These are phyloP conservation scores for Otocyon megalotis DNA, from an alignment of 2,113 vertebrate genomes.

Conservation along the genomic window DNA sequence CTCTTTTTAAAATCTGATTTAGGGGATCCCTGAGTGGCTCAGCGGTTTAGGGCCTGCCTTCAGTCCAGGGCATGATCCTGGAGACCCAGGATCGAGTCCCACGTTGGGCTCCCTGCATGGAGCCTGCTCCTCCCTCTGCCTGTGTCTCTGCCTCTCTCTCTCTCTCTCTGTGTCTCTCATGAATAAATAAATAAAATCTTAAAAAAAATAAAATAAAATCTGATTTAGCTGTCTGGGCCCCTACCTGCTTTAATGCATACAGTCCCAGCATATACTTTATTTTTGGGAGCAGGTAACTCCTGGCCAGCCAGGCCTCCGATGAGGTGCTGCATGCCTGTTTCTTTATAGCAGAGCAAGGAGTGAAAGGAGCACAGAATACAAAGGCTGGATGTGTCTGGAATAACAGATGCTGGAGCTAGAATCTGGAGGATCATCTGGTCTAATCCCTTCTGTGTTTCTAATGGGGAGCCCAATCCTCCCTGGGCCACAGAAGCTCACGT, in stretches of 20 bases:
- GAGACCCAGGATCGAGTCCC: no score
- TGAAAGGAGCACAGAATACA: neutral
- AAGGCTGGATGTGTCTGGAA: neutral
- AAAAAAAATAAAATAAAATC: neutral
- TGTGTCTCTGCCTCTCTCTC: no score
- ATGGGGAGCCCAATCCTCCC: neutral
- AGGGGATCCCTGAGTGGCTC: no score
- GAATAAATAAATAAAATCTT: no score
- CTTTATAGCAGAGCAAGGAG: neutral
- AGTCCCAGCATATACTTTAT: neutral
- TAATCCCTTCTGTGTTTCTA: neutral
- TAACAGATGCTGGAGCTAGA: neutral
- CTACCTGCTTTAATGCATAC: neutral
- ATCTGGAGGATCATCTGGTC: neutral
- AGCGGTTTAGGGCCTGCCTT: no score
- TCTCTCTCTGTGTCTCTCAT: no score
- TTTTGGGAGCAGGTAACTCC: neutral
- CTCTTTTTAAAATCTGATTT: slow-evolving; percentile 1
- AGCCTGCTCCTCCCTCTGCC: no score
- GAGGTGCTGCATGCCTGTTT: neutral
- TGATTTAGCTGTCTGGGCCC: neutral
- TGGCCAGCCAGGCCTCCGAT: neutral
- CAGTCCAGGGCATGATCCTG: no score
- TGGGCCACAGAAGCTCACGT: neutral
- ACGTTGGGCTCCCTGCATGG: no score